Base-by-base conservation (phyloP, 1,140 invertebrate genomes). In the Panulirus ornatus region DNA sequence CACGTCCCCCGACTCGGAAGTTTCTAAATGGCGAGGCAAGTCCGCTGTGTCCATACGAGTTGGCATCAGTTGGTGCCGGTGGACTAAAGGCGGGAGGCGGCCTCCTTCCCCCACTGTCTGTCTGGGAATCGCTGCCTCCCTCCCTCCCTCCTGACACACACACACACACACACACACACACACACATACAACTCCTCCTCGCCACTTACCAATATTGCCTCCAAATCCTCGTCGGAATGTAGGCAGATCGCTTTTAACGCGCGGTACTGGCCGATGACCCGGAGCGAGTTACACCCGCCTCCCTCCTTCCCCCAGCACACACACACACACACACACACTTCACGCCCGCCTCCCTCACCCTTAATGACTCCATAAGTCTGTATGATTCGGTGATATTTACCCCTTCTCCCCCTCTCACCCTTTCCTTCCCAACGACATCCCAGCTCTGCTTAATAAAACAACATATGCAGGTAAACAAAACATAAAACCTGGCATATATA, bases 281-380 rank as follows among this genome's bases (percentile, higher is more conserved):
- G n/a, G 14, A 30, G 58, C 14, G 30, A 66, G 58, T 66, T 66
- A 66, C 27, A 66, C 30, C 30, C n/a, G n/a, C 11, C n/a, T 11
- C 58, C 58, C 58, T 47, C n/a, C n/a, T n/a, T n/a, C n/a, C n/a
- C n/a, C n/a, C n/a, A n/a, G n/a, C n/a, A n/a, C n/a, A n/a, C n/a
- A n/a, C n/a, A n/a, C n/a, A n/a, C n/a, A n/a, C n/a, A n/a, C 27
- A 66, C 58, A 66, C 58, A 66, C 58, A 2, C 58, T 66, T 66
- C 22, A 66, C 58, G 11, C 58, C n/a, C 58, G 30, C n/a, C 58
- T 27, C 58, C 11, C n/a, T 30, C n/a, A 27, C n/a, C n/a, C n/a
- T 30, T 66, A 66, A 66, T 66, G 58, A 66, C 58, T 66, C 30
- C n/a, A 66, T 27, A 66, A 66, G 58, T 66, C n/a, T 66, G 58